Conservation (phyloP, 1,140 invertebrate genomes). For the Zeugodacus cucurbitae region DNA sequence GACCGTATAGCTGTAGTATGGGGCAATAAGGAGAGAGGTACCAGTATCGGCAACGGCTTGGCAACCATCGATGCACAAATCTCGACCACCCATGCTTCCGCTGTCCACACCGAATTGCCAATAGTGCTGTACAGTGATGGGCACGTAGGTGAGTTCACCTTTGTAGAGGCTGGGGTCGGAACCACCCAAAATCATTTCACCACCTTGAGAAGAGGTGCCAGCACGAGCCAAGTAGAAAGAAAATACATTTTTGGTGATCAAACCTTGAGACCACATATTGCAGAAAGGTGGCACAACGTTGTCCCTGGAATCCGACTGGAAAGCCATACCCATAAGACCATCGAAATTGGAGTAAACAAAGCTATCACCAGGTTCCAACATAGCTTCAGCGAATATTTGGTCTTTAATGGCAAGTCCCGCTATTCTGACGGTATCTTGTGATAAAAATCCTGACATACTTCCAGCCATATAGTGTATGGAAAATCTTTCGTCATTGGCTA, state of each 20-base stretch:
- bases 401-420: slow-evolving; percentile 76
- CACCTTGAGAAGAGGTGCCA: slow-evolving; percentile 66
- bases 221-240: slow-evolving; percentile 88
- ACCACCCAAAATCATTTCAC: slow-evolving; percentile 60
- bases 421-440: slow-evolving; percentile 80
- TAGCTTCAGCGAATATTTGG: slow-evolving; percentile 97
- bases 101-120: slow-evolving; percentile 62
- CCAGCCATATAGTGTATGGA: slow-evolving; percentile 95
- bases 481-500: slow-evolving; percentile 89
- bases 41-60: slow-evolving; percentile 82
- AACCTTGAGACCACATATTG: slow-evolving; percentile 88
- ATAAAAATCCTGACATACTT: slow-evolving; percentile 93
- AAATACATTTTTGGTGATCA: slow-evolving; percentile 84
- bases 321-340: slow-evolving; percentile 94
- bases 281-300: slow-evolving; percentile 92
- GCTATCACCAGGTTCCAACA: slow-evolving; percentile 87
- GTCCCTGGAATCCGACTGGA: slow-evolving; percentile 88
- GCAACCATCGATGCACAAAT: slow-evolving; percentile 67
- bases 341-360: slow-evolving; percentile 97
- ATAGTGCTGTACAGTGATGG: slow-evolving; percentile 57
- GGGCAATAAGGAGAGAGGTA: slow-evolving; percentile 79
- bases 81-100: slow-evolving; percentile 47
- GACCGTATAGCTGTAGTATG: slow-evolving; percentile 52
- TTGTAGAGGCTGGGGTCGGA: slow-evolving; percentile 53
- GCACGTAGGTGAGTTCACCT: slow-evolving; percentile 56